Conservation (phyloP, 2,888 invertebrate species). For the Atherix ibis region DNA sequence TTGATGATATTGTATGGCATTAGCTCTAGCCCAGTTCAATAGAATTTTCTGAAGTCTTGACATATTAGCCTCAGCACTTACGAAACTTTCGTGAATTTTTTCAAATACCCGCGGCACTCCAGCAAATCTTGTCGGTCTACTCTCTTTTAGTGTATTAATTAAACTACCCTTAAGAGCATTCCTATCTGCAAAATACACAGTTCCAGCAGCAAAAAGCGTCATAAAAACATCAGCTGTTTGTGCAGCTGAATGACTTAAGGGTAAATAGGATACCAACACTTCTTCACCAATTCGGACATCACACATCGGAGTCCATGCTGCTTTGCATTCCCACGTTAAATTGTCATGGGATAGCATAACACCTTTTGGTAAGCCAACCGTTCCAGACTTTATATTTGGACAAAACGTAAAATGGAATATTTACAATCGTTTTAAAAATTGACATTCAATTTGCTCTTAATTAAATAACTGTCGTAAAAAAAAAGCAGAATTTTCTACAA, state of each 20-base stretch:
- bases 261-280: conserved; percentile 59
- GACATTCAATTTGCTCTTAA: background rate
- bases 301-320: conserved; percentile 35
- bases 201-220: conserved; percentile 40
- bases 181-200: conserved; percentile 71
- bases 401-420: conserved; percentile 12
- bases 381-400: conserved; percentile 73
- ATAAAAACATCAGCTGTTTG: conserved; percentile 60
- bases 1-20: conserved; percentile 42
- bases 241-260: conserved; percentile 80
- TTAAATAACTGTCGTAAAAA: too few relatives aligned
- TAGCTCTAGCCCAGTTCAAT: conserved; percentile 46
- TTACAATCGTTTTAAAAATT: background rate
- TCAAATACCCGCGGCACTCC: conserved; percentile 88
- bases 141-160: conserved; percentile 52
- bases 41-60: conserved; percentile 52
- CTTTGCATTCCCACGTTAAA: conserved; percentile 47
- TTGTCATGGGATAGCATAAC: conserved; percentile 89
- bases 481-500: too few relatives aligned
- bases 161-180: conserved; percentile 74
- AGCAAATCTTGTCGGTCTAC: conserved; percentile 65
- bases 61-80: conserved; percentile 49
- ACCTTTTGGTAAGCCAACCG: conserved; percentile 75
- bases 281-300: conserved; percentile 40
- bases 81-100: conserved; percentile 77